phyloP scores from a whole-genome alignment of 1,140 invertebrate genomes.

The Pseudomyrmex concolor region DNA sequence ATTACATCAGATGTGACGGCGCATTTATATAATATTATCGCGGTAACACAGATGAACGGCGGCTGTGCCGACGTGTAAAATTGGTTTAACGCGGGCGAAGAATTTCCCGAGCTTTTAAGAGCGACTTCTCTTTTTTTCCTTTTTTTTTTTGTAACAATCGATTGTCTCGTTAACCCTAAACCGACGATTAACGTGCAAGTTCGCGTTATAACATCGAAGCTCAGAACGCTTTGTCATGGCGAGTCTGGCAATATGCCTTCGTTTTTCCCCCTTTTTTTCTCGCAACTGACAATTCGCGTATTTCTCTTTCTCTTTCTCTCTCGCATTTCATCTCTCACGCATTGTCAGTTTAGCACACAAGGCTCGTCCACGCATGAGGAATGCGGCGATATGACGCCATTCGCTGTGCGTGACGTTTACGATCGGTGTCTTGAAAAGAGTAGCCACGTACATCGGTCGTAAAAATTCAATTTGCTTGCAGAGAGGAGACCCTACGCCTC shows the following conservation, averaged over 20 bases:
- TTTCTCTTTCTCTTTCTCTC: constrained; percentile 17
- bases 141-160: constrained; percentile 14
- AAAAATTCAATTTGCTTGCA: constrained; percentile 67
- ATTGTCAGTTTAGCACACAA: constrained; percentile 60
- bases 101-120: background rate
- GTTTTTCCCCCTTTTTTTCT: background rate
- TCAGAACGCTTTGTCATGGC: constrained; percentile 40
- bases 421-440: constrained; percentile 66
- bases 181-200: background rate
- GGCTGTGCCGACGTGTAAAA: background rate
- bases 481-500: constrained; percentile 32
- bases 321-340: constrained; percentile 9
- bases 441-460: constrained; percentile 67
- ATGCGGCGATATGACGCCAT: constrained; percentile 65
- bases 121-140: background rate
- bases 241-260: constrained; percentile 1
- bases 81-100: background rate
- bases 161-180: constrained; percentile 3
- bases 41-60: background rate
- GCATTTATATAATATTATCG: constrained; percentile 16
- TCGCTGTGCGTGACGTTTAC: constrained; percentile 69
- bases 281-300: background rate
- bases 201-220: constrained; percentile 4
- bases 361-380: constrained; percentile 69
- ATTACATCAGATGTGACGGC: constrained; percentile 12